Conservation (phyloP, 2,113 vertebrate species). For the Lagopus leucura region DNA sequence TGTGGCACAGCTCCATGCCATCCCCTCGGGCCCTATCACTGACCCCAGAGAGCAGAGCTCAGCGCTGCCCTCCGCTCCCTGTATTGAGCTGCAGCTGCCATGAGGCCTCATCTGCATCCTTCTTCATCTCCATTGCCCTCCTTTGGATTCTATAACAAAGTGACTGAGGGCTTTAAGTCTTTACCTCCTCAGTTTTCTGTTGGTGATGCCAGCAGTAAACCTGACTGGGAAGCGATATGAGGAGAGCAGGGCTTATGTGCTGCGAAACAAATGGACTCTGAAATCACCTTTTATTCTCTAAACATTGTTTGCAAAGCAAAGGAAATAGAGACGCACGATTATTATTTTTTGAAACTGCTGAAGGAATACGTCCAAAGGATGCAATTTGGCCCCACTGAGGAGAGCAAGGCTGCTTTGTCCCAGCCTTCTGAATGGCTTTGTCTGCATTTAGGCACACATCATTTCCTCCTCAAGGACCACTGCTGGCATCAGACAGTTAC, state of each 20-base stretch:
- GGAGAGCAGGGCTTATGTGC: slow-evolving; percentile 53
- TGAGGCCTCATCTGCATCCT: neutral
- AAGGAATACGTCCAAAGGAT: slow-evolving; percentile 70
- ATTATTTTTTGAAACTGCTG: slow-evolving; percentile 65
- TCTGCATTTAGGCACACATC: slow-evolving; percentile 82
- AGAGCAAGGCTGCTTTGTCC: slow-evolving; percentile 67
- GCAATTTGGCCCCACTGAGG: slow-evolving; percentile 73
- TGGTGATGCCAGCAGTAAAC: slow-evolving; percentile 61
- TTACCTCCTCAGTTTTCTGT: slow-evolving; percentile 15
- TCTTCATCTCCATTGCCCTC: neutral
- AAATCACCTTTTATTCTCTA: slow-evolving; percentile 81
- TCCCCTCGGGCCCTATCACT: neutral
- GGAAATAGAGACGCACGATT: slow-evolving; percentile 78
- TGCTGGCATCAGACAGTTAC: slow-evolving; percentile 72
- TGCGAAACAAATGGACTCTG: slow-evolving; percentile 76
- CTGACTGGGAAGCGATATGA: slow-evolving; percentile 75
- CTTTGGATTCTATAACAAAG: neutral
- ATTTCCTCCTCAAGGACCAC: slow-evolving; percentile 82
- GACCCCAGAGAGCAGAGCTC: neutral
- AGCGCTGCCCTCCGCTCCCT: neutral
- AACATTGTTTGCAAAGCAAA: slow-evolving; percentile 75
- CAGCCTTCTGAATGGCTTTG: slow-evolving; percentile 76
- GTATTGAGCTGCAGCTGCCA: neutral
- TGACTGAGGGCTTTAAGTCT: neutral
- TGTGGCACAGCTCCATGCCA: neutral